phyloP scores from a whole-genome alignment of 2,888 invertebrate species.

The Argyresthia albistria region DNA sequence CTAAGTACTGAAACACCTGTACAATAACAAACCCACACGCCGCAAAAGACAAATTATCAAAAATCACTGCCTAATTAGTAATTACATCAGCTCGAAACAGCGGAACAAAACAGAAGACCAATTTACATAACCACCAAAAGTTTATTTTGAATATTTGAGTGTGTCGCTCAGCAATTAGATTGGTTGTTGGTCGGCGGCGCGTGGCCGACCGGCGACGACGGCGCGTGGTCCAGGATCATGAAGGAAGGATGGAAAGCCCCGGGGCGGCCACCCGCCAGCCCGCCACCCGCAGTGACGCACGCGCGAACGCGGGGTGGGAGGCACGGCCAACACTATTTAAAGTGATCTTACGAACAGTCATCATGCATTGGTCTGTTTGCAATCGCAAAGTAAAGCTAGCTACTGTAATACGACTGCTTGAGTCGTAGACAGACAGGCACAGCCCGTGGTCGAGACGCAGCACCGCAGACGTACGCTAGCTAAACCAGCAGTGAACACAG shows the following conservation, averaged over 20 bases:
- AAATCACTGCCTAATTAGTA: no score
- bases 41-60: no score
- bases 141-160: no score
- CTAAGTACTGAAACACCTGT: no score
- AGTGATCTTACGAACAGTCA: conserved; percentile 75
- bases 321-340: conserved; percentile 75
- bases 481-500: conserved; percentile 67
- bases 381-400: conserved; percentile 76
- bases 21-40: no score
- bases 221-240: conserved; percentile 12
- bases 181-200: background rate
- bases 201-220: background rate
- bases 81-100: no score
- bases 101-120: no score
- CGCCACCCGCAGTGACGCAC: conserved; percentile 65
- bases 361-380: conserved; percentile 81
- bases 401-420: conserved; percentile 68
- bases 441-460: conserved; percentile 75
- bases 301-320: conserved; percentile 73
- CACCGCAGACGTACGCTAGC: conserved; percentile 70
- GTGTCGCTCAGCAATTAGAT: no score
- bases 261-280: conserved; percentile 35
- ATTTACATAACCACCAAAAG: no score
- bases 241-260: conserved; percentile 23
- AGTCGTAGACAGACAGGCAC: conserved; percentile 72